Conservation (phyloP, 2,113 vertebrate genomes). For the Chauna torquata region DNA sequence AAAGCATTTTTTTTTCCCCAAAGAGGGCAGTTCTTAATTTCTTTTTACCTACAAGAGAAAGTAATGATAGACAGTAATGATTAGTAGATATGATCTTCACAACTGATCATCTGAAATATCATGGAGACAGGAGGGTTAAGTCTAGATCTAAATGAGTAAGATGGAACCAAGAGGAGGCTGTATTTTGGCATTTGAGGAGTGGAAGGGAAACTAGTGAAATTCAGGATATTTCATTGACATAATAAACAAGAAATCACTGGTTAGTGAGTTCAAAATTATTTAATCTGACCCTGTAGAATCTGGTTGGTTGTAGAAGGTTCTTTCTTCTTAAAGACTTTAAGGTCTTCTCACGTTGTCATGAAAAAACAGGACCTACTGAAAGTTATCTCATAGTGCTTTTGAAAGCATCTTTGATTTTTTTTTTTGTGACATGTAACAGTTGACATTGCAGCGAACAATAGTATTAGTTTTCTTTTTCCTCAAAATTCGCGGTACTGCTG, state of each 20-base stretch:
- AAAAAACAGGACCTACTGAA: conserved; percentile 23
- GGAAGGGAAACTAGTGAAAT: not conserved
- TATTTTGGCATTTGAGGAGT: not conserved
- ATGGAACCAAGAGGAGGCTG: not conserved
- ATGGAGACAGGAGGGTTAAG: not conserved
- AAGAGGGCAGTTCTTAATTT: not conserved
- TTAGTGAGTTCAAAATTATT: not conserved
- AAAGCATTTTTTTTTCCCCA: rapidly evolving
- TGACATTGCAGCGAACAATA: not conserved
- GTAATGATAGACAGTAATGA: not conserved
- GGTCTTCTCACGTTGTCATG: not conserved
- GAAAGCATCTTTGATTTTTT: not conserved
- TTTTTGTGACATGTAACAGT: not conserved
- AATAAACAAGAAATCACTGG: not conserved
- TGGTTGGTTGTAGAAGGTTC: not conserved
- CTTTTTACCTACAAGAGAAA: not conserved
- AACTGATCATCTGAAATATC: not conserved
- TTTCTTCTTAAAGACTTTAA: conserved; percentile 28
- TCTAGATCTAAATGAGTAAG: not conserved
- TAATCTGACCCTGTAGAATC: not conserved
- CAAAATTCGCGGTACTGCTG: not conserved
- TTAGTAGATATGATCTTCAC: not conserved
- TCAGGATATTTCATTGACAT: not conserved
- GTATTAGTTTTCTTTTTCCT: not conserved
- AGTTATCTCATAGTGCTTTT: conserved; percentile 37